Percentiles rank a stretch among this genome's conserved stretches.
phyloP scores from a whole-genome alignment of 2,888 invertebrate species.

The Nomada goodeniana region DNA sequence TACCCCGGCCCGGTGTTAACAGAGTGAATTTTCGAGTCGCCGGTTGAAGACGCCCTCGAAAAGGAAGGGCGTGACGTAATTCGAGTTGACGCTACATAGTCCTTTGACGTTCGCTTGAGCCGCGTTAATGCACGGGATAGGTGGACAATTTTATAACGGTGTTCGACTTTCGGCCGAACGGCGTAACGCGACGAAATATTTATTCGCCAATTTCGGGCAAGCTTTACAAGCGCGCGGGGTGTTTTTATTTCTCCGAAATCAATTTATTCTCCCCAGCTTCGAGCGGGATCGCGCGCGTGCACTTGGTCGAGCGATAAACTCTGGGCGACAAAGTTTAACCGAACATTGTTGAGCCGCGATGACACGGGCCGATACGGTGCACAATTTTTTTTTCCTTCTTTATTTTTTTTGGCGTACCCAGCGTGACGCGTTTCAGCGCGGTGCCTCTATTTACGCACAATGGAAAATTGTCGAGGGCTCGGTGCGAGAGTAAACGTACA shows the following conservation, averaged over 20 bases:
- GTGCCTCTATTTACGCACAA: slow-evolving; percentile 2
- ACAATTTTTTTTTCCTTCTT: neutral
- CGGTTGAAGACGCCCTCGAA: neutral
- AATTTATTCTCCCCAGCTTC: neutral
- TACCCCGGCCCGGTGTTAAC: neutral
- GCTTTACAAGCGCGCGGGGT: neutral
- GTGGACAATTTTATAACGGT: neutral
- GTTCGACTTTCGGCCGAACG: neutral
- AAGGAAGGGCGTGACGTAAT: neutral
- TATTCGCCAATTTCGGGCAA: neutral
- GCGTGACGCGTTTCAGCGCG: neutral
- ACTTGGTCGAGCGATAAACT: neutral
- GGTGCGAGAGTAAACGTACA: neutral
- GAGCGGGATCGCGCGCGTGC: neutral
- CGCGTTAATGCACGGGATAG: neutral
- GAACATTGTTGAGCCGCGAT: slow-evolving; percentile 5
- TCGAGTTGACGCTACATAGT: neutral
- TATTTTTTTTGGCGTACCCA: neutral
- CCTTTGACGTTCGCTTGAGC: neutral
- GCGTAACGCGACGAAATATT: neutral
- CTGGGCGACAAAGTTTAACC: slow-evolving; percentile 5
- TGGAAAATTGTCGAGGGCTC: slow-evolving; percentile 2
- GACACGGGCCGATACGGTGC: neutral
- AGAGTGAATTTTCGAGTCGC: neutral
- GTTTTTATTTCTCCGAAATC: neutral